Base-by-base conservation (phyloP, 1,140 invertebrate species). In the Venturia canescens region DNA sequence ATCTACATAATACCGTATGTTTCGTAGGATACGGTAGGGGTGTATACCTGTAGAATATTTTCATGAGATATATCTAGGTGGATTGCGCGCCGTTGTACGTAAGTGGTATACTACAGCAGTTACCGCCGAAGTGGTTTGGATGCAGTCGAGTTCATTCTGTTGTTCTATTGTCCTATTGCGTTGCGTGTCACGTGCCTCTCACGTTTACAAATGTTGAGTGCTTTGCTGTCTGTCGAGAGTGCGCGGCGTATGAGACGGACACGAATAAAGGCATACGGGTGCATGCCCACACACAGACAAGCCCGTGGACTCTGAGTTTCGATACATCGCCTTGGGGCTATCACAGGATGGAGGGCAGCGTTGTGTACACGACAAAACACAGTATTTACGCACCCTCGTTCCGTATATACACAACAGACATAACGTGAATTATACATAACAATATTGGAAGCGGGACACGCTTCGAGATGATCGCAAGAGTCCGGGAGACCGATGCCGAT, bases 131-230 rank as follows among this genome's bases (percentile, higher is more conserved):
- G 67, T 70, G 27, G 67, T 31, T 70, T 34, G 67, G 29, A 70
- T 72, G 38, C 70, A 23, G 70, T 48, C 23, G 70, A 57, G 53
- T 57, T 57, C 53, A 57, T 23, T 57, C 53, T 31, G 38, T 21
- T 48, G 18, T 50, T 72, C 70, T 23, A 72, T 72, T 72, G 38
- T 72, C 70, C 70, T 72, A 50, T 72, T 34, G 53, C 38, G n/a
- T 72, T 70, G 67, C 67, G 70, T 72, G 70, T 72, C 70, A 48
- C 70, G 70, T 72, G 70, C 38, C 53, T 57, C 70, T 72, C 70
- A 26, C 7, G 70, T 72, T 72, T 72, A 70, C 29, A 18, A 29
- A 31, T 72, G 34, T 48, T 72, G 70, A 48, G 18, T 38, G 70
- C 34, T 26, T 5, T n/a, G 21, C 53, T 57, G 38, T 44, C 38